Evolutionary conservation across 2,888 invertebrate genomes (phyloP), one percentile per base, ranked within the genome.

Genomic region (Acanthoscelides obtectus): DNA sequence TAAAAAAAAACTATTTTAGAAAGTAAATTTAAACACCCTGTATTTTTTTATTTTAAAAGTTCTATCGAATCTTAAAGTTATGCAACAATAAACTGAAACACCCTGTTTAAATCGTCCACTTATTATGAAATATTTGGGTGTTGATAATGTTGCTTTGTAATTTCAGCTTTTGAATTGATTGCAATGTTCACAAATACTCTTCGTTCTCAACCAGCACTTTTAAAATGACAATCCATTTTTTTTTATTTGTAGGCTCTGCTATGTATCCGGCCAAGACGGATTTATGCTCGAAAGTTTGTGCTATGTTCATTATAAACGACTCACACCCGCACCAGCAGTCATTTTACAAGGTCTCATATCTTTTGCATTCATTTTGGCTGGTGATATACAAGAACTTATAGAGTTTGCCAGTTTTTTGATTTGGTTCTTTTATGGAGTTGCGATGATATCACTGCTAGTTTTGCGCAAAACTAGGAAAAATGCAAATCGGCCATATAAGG

Each of bases 391-490:
- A 69, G 89, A 90, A 0, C 66, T 96, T 19, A 95, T 96, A 76
- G 93, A 94, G 79, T 94, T 95, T 82, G 94, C 94, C 66, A 94
- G 94, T 83, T 95, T 95, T 87, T 89, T 95, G 75, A 92, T 94
- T 22, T 96, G 95, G 95, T 89, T 94, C 74, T 94, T 94, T 86
- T 96, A 95, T 83, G 95, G 94, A 0, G 84, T 91, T 0, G 94
- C 94, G 0, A 94, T 95, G 92, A 88, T 93, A 0, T 91, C 94
- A 0, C 86, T 96, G 20, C 83, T 96, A 63, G 89, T 94, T 0
- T 86, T 96, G 80, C 85, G 95, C 68, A 90, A 84, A 79, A 94
- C 93, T 0, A 91, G 90, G 81, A 89, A 91, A 3, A 84, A 92
- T 73, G 89, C 88, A 22, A 88, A 87, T 0, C 87, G 95, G 72